A percentile compares a stretch with the other conserved stretches of the same genome.
Evolutionary conservation across 2,797 vertebrate genomes (phyloP).

Genomic region (Cyprinella venusta): DNA sequence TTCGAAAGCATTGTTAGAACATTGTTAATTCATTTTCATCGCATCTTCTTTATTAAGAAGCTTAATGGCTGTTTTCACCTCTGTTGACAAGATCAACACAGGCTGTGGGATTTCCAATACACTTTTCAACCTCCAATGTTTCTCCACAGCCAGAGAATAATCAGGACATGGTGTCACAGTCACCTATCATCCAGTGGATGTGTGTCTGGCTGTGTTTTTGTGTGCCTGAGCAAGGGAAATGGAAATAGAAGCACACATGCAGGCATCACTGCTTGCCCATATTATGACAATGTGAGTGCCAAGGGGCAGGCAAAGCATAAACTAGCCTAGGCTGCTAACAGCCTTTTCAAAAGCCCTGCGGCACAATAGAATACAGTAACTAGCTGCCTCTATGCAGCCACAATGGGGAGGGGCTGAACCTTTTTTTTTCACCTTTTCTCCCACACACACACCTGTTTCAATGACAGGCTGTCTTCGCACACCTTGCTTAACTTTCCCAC

Average conservation of each 20-base stretch:
- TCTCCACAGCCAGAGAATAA: slow-evolving; percentile 41
- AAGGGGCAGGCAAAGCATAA: slow-evolving; percentile 54
- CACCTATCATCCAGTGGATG: slow-evolving; percentile 27
- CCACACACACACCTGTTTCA: slow-evolving; percentile 4
- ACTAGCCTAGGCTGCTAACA: slow-evolving; percentile 53
- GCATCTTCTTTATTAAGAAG: neutral
- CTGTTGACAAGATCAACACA: neutral
- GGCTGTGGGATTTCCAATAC: slow-evolving; percentile 8
- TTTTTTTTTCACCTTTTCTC: slow-evolving; percentile 30
- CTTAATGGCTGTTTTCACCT: neutral
- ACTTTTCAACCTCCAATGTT: slow-evolving; percentile 23
- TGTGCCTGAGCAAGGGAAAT: slow-evolving; percentile 7
- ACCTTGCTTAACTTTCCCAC: slow-evolving; percentile 26
- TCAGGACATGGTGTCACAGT: slow-evolving; percentile 40
- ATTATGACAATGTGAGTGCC: slow-evolving; percentile 52
- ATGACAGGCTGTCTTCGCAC: slow-evolving; percentile 21
- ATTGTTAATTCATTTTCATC: neutral
- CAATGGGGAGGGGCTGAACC: slow-evolving; percentile 13
- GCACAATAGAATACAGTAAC: slow-evolving; percentile 56
- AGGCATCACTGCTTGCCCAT: slow-evolving; percentile 56
- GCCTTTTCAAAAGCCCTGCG: slow-evolving; percentile 54
- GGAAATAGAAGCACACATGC: slow-evolving; percentile 25
- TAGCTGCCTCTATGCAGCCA: slow-evolving; percentile 23
- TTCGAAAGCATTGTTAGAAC: too few relatives aligned
- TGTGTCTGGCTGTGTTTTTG: slow-evolving; percentile 21